Conservation (phyloP, 1,140 invertebrate genomes). For the Diplogasteroides magnus region DNA sequence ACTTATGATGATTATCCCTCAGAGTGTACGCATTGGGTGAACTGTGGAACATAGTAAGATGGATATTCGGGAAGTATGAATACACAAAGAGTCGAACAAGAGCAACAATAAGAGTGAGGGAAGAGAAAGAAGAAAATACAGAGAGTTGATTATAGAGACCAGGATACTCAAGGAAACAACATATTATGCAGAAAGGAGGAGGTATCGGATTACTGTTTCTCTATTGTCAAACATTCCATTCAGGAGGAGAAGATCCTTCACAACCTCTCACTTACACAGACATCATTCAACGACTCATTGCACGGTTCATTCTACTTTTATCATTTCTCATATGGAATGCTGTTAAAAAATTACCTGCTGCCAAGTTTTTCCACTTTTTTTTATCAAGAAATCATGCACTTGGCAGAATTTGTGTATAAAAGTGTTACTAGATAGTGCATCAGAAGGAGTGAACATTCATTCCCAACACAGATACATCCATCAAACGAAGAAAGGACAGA, state of each 20-base stretch:
- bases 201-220: background rate
- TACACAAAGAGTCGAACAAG: slow-evolving; percentile 42
- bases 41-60: slow-evolving; percentile 40
- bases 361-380: slow-evolving; percentile 1
- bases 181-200: slow-evolving; percentile 36
- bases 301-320: slow-evolving; percentile 40
- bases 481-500: slow-evolving; percentile 61
- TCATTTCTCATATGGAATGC: background rate
- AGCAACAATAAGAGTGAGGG: slow-evolving; percentile 46
- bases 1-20: slow-evolving; percentile 52
- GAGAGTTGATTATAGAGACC: slow-evolving; percentile 38
- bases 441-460: background rate
- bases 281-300: slow-evolving; percentile 62
- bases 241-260: slow-evolving; percentile 18
- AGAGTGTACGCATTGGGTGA: slow-evolving; percentile 53
- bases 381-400: too few species aligned
- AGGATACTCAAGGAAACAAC: slow-evolving; percentile 47
- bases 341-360: background rate
- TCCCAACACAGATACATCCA: slow-evolving; percentile 58
- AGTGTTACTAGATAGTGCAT: too few species aligned
- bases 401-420: too few species aligned
- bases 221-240: background rate
- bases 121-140: background rate
- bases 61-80: slow-evolving; percentile 47
- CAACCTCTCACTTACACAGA: slow-evolving; percentile 57